Evolutionary conservation across 2,888 invertebrate species (phyloP).

Genomic region (Syrphus vitripennis): DNA sequence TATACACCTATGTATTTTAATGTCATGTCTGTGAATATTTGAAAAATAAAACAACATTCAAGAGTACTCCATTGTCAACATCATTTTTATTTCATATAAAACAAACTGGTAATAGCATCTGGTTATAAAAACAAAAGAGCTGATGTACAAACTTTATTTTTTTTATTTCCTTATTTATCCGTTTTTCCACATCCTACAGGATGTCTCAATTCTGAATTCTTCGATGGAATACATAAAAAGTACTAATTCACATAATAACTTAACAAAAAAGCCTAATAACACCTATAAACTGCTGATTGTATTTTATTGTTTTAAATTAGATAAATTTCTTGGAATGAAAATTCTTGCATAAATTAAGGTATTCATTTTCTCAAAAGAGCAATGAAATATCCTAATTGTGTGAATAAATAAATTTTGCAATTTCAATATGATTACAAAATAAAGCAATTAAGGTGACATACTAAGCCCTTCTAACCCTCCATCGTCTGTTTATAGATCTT

Average conservation of each 20-base stretch:
- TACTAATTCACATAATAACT: background rate
- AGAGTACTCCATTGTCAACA: too few species aligned
- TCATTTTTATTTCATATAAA: background rate
- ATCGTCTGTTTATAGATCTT: background rate
- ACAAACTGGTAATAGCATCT: background rate
- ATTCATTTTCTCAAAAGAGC: background rate
- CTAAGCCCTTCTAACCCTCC: constrained; percentile 17
- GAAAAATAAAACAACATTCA: too few species aligned
- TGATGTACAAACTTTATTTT: background rate
- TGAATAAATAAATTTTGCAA: background rate
- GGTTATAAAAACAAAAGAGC: constrained; percentile 4
- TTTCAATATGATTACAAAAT: background rate
- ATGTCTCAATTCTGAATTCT: background rate
- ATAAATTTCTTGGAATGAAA: too few species aligned
- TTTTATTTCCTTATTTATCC: background rate
- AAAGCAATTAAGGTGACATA: background rate
- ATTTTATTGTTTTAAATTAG: too few species aligned
- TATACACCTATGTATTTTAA: too few species aligned
- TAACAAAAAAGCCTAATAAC: too few species aligned
- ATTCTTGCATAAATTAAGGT: background rate
- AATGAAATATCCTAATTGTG: background rate
- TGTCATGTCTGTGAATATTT: too few species aligned
- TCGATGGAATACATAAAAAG: background rate
- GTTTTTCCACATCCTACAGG: background rate
- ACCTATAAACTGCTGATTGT: background rate